phyloP scores from a whole-genome alignment of 2,113 vertebrate genomes.

The Naja naja region DNA sequence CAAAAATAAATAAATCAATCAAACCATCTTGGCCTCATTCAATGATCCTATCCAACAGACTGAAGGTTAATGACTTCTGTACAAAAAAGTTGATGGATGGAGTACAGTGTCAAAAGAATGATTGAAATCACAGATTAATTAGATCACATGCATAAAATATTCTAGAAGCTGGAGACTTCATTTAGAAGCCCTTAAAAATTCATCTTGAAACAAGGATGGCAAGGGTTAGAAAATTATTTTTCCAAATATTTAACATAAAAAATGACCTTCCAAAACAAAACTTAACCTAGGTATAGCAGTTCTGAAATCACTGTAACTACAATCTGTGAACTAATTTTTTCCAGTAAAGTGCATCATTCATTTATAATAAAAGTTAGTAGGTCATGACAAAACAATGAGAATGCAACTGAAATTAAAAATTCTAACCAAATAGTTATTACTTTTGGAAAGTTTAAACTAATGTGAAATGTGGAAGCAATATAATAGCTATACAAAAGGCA shows the following conservation, averaged over 20 bases:
- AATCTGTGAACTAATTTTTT: neutral
- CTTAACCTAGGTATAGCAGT: neutral
- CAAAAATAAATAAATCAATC: neutral
- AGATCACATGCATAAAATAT: neutral
- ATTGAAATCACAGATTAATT: conserved; percentile 22
- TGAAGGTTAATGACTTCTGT: conserved; percentile 11
- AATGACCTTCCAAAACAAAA: neutral
- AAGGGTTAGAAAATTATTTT: conserved; percentile 2
- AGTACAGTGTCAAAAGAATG: neutral
- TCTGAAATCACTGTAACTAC: neutral
- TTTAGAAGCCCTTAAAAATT: neutral
- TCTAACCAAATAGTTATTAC: neutral
- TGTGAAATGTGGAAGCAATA: neutral
- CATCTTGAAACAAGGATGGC: neutral
- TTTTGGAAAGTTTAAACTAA: neutral
- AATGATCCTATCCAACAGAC: neutral
- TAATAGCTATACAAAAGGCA: neutral
- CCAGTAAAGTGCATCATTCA: neutral
- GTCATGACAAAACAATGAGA: neutral
- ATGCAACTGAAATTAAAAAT: neutral
- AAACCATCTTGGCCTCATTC: neutral
- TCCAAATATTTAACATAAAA: conserved; percentile 3
- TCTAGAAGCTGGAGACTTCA: neutral
- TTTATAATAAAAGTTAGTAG: neutral
- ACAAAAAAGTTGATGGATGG: neutral